These are phyloP conservation scores for Melanchra persicariae DNA, from an alignment of 2,888 invertebrate species.

Conservation along the genomic window DNA sequence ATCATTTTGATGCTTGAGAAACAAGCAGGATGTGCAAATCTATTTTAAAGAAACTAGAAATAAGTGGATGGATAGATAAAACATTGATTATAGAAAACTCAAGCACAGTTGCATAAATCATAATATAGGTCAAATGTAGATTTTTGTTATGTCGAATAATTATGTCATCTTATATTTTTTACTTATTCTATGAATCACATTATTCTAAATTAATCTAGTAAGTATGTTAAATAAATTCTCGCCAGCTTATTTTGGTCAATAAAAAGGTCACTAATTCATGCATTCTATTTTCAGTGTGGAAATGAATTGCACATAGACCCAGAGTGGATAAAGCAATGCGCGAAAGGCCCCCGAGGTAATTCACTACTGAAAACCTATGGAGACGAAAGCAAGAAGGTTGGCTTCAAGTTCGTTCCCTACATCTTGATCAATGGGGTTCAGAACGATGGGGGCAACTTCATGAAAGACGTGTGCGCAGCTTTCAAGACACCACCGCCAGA, in stretches of 20 bases:
- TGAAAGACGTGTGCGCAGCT: slow-evolving; percentile 72
- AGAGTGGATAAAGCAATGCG: slow-evolving; percentile 74
- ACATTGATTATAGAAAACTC: too few species aligned
- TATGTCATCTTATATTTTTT: too few species aligned
- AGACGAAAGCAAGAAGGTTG: slow-evolving; percentile 68
- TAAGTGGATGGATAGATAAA: too few species aligned
- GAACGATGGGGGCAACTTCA: slow-evolving; percentile 64
- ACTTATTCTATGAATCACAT: too few species aligned
- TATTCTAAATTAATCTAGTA: too few species aligned
- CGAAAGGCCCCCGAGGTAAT: slow-evolving; percentile 70
- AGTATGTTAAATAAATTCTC: too few species aligned
- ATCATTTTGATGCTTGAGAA: too few species aligned
- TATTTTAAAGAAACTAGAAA: too few species aligned
- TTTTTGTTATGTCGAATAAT: too few species aligned
- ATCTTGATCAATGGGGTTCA: slow-evolving; percentile 73
- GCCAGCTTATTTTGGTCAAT: background rate
- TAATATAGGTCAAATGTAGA: too few species aligned
- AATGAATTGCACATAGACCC: slow-evolving; percentile 65
- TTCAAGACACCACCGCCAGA: slow-evolving; percentile 72
- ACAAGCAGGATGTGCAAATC: too few species aligned
- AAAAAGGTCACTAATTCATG: background rate
- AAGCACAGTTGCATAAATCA: too few species aligned
- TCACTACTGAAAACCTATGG: slow-evolving; percentile 73
- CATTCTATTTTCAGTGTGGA: slow-evolving; percentile 77
- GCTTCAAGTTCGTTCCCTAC: slow-evolving; percentile 70